phyloP scores from a whole-genome alignment of 1,140 invertebrate species.

The Aphis craccivora region DNA sequence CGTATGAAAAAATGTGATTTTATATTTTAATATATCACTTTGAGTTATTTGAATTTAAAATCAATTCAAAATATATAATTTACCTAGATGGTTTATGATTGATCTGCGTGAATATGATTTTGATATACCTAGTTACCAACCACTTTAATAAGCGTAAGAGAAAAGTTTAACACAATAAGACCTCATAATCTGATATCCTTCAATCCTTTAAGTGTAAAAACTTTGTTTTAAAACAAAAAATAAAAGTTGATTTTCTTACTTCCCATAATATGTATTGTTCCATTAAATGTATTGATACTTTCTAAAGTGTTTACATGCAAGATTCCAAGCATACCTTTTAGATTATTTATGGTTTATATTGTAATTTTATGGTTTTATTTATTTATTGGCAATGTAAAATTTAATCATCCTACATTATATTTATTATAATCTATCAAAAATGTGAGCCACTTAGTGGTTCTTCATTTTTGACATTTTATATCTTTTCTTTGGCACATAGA shows the following conservation, averaged over 20 bases:
- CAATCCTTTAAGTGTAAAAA: neutral
- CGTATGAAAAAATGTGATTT: neutral
- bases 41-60: neutral
- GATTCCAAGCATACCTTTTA: neutral
- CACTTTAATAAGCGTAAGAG: neutral
- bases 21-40: neutral
- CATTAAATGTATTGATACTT: neutral
- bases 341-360: neutral
- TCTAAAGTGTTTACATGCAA: neutral
- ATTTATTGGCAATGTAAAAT: neutral
- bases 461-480: no score
- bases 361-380: neutral
- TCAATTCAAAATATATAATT: conserved; percentile 8
- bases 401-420: no score
- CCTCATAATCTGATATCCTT: neutral
- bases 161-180: conserved; percentile 9
- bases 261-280: no score
- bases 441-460: no score
- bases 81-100: neutral
- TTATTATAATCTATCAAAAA: no score
- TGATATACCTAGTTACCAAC: neutral
- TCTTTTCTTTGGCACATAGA: no score
- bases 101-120: neutral
- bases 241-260: neutral
- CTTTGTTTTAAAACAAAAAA: neutral